phyloP scores from a whole-genome alignment of 2,113 vertebrate genomes.

The Semnornis frantzii region DNA sequence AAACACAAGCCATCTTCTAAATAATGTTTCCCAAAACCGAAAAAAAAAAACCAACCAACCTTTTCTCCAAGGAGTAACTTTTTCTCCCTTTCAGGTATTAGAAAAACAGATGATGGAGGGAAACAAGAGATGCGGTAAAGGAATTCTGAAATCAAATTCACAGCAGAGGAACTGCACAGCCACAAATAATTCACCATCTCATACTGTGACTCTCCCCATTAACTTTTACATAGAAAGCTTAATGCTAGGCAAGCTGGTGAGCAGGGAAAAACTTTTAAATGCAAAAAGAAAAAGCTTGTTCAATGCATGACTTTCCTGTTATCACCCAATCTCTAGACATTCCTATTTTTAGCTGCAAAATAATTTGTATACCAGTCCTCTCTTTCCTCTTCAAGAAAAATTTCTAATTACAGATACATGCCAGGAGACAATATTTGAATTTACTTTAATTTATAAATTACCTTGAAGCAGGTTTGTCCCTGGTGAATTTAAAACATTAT shows the following conservation, averaged over 20 bases:
- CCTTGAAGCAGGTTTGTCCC: conserved; percentile 42
- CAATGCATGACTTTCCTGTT: not conserved
- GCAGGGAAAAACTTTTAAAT: not conserved
- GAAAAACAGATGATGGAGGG: not conserved
- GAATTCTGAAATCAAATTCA: not conserved
- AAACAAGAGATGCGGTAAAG: not conserved
- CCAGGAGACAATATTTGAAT: conserved; percentile 42
- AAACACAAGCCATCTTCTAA: not conserved
- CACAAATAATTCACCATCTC: conserved; percentile 24
- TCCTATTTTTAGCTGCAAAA: conserved; percentile 18
- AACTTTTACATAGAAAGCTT: not conserved
- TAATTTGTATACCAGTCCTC: not conserved
- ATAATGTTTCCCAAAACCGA: not conserved
- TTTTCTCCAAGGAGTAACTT: not conserved
- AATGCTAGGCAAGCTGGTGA: not conserved
- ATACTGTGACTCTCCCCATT: not conserved
- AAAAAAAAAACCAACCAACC: not conserved
- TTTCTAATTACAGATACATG: conserved; percentile 60
- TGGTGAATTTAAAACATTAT: conserved; percentile 13
- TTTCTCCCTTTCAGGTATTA: not conserved
- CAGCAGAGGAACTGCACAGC: not conserved
- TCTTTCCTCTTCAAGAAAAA: conserved; percentile 30
- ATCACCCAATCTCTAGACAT: not conserved
- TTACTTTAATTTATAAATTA: conserved; percentile 62
- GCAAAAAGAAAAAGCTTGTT: not conserved